Evolutionary conservation across 2,888 invertebrate species (phyloP).

Genomic region (Flexamia atlantica): DNA sequence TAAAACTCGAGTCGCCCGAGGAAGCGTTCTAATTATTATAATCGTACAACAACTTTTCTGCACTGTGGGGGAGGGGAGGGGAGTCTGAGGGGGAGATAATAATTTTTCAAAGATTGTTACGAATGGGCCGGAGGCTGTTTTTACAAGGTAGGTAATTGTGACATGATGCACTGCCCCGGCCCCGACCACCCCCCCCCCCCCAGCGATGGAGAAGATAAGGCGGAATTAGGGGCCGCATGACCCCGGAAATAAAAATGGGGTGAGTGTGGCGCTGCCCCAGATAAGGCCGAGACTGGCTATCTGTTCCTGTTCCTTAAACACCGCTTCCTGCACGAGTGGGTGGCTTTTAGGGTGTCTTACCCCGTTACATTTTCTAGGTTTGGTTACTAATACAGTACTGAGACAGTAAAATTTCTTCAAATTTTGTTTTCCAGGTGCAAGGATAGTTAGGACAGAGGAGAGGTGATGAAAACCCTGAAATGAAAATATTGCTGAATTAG

Average conservation of each 20-base stretch:
- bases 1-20: conserved; percentile 20
- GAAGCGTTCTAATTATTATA: conserved; percentile 46
- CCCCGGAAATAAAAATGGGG: conserved; percentile 29
- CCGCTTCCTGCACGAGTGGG: conserved; percentile 2
- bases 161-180: conserved; percentile 39
- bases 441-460: too few relatives aligned
- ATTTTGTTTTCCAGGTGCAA: too few relatives aligned
- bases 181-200: too few relatives aligned
- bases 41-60: conserved; percentile 46
- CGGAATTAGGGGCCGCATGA: conserved; percentile 23
- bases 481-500: too few relatives aligned
- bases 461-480: too few relatives aligned
- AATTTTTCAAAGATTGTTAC: conserved; percentile 44
- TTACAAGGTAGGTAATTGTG: conserved; percentile 32
- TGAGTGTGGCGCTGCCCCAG: conserved; percentile 15
- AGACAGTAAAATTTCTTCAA: too few relatives aligned
- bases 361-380: not conserved
- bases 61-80: not conserved
- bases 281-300: conserved; percentile 47
- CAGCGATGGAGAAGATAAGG: conserved; percentile 14
- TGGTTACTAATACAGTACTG: too few relatives aligned
- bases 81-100: not conserved
- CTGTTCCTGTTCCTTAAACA: conserved; percentile 57
- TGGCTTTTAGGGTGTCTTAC: too few relatives aligned
- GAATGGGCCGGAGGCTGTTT: conserved; percentile 32